Evolutionary conservation across 2,888 invertebrate species (phyloP).

Genomic region (Trichacis sp.): DNA sequence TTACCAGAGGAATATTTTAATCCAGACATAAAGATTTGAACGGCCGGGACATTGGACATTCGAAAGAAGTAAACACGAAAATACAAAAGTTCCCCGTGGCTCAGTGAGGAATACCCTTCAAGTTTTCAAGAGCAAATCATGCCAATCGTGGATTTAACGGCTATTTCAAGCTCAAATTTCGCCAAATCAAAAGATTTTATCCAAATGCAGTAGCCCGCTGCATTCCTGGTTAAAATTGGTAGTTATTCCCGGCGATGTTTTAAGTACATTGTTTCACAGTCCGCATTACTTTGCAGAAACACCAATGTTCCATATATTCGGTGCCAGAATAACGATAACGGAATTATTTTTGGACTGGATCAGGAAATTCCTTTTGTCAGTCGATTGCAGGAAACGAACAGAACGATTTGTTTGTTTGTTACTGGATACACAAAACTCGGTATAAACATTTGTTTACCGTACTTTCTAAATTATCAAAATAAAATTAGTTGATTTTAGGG

Average conservation of each 20-base stretch:
- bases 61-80: slow-evolving; percentile 84
- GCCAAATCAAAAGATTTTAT: slow-evolving; percentile 97
- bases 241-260: slow-evolving; percentile 34
- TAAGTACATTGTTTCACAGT: no score
- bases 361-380: slow-evolving; percentile 80
- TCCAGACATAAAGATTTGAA: slow-evolving; percentile 76
- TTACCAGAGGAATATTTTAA: slow-evolving; percentile 93
- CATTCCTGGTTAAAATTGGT: slow-evolving; percentile 98
- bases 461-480: no score
- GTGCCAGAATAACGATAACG: slow-evolving; percentile 96
- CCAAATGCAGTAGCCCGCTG: slow-evolving; percentile 96
- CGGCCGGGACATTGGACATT: slow-evolving; percentile 88
- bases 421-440: slow-evolving; percentile 79
- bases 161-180: slow-evolving; percentile 97
- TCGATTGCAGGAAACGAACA: slow-evolving; percentile 77
- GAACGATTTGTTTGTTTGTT: slow-evolving; percentile 84
- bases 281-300: slow-evolving; percentile 94
- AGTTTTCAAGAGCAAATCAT: slow-evolving; percentile 96
- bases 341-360: slow-evolving; percentile 93
- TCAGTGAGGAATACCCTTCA: slow-evolving; percentile 94
- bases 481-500: slow-evolving; percentile 64
- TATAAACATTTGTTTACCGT: no score
- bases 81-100: slow-evolving; percentile 94
- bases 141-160: slow-evolving; percentile 98
- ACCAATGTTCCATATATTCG: slow-evolving; percentile 95